Conservation (phyloP, 2,113 vertebrate species). For the Orcinus orca region DNA sequence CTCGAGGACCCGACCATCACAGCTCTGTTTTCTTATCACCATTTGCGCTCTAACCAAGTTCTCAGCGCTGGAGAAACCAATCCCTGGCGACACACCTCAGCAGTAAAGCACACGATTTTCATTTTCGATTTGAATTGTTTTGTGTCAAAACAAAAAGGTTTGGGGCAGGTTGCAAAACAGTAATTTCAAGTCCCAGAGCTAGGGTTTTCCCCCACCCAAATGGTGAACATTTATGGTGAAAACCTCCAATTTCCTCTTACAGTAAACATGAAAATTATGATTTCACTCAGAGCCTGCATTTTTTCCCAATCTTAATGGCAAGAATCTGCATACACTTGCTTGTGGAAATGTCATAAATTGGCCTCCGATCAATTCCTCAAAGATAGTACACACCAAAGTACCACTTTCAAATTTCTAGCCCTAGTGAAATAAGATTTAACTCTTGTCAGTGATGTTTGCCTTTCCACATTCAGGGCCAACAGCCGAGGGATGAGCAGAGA, state of each 20-base stretch:
- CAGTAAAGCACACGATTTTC: slow-evolving; percentile 65
- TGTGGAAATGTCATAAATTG: slow-evolving; percentile 79
- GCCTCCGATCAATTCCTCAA: slow-evolving; percentile 79
- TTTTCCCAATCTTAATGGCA: slow-evolving; percentile 71
- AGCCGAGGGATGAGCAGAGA: not conserved
- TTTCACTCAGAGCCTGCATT: slow-evolving; percentile 74
- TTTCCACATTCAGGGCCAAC: slow-evolving; percentile 45
- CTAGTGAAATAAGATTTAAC: slow-evolving; percentile 71
- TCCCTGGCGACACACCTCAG: slow-evolving; percentile 21
- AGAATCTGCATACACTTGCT: slow-evolving; percentile 76
- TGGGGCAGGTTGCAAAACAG: slow-evolving; percentile 65
- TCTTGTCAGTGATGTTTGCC: slow-evolving; percentile 64
- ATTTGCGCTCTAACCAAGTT: not conserved
- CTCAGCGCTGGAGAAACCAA: slow-evolving; percentile 35
- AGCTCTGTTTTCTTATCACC: not conserved
- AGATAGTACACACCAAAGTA: slow-evolving; percentile 72
- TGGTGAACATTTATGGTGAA: slow-evolving; percentile 72
- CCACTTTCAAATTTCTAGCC: slow-evolving; percentile 73
- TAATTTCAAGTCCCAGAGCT: slow-evolving; percentile 53
- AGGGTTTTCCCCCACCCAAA: slow-evolving; percentile 78
- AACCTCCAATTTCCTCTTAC: slow-evolving; percentile 77
- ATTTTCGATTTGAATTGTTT: slow-evolving; percentile 80
- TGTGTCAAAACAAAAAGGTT: slow-evolving; percentile 75
- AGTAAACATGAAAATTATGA: slow-evolving; percentile 79
- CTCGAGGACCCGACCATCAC: not conserved